Evolutionary conservation across 2,888 invertebrate species (phyloP).

Genomic region (Alentia gelatinosa): DNA sequence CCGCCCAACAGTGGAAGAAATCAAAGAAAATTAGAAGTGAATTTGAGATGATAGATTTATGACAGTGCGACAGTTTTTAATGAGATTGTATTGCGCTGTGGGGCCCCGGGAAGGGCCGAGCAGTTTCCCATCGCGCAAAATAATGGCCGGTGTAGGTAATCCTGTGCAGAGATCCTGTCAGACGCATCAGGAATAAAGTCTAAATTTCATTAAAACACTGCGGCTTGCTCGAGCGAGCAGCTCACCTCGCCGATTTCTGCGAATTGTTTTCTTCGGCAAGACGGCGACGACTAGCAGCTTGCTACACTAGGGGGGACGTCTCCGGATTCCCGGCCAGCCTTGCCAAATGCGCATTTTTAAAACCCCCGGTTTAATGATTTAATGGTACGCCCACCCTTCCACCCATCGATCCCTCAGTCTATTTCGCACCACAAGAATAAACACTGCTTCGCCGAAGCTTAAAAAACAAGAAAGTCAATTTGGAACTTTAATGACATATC

Average conservation of each 20-base stretch:
- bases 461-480: constrained; percentile 54
- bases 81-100: constrained; percentile 32
- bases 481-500: constrained; percentile 54
- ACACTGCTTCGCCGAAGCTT: constrained; percentile 40
- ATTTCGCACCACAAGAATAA: constrained; percentile 48
- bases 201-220: constrained; percentile 27
- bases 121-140: constrained; percentile 2
- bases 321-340: neutral
- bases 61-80: constrained; percentile 47
- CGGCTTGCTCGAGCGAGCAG: neutral
- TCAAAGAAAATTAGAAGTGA: constrained; percentile 50
- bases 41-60: constrained; percentile 53
- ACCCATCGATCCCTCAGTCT: constrained; percentile 30
- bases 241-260: neutral
- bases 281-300: neutral
- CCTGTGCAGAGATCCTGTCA: neutral
- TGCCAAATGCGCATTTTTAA: neutral
- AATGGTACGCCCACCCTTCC: constrained; percentile 9
- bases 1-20: constrained; percentile 43
- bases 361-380: constrained; percentile 34
- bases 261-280: neutral
- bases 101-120: constrained; percentile 7
- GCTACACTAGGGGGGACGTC: neutral
- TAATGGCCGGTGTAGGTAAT: constrained; percentile 34
- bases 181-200: neutral